Base-by-base conservation (phyloP, 1,140 invertebrate species). In the Brachystomella parvula region DNA sequence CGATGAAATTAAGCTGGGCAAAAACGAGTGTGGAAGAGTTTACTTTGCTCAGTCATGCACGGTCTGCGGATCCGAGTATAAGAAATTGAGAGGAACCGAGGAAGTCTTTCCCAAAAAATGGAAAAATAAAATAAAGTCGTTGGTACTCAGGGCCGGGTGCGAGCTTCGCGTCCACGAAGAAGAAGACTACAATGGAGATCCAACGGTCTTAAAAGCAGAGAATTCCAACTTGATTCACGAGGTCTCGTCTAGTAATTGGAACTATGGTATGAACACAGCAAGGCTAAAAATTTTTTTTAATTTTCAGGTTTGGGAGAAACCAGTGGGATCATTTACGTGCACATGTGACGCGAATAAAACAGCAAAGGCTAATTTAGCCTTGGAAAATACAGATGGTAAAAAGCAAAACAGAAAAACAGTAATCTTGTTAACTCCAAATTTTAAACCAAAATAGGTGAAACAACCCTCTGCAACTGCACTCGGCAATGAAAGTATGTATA, bases 181-280 rank as follows among this genome's bases (percentile, higher is more conserved):
- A 9, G 66, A 68, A 58, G 61, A 68, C 30, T 64, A 29, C 39
- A 29, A 68, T 15, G 66, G 56, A n/a, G 66, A 68, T 29, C 35
- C n/a, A 9, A 3, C 28, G 32, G 32, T 30, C 9, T 60, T 60
- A 15, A 24, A 56, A 24, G 49, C 39, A 44, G n/a, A 44, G n/a
- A 44, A 44, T 9, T 9, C 39, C 39, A 44, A 44, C n/a, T 44
- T 44, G 39, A 12, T 12, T 12, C 9, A 44, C 9, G 9, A 12
- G 9, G n/a, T 12, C 9, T n/a, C n/a, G 39, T 12, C 39, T 44
- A n/a, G n/a, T 9, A 12, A 44, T 44, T 44, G n/a, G 9, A 44
- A 12, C n/a, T 44, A 12, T 44, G 39, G 9, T 9, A 44, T 44
- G 9, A 12, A 12, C n/a, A 44, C 39, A 44, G 39, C 9, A 44